Base-by-base conservation (phyloP, 2,888 invertebrate genomes). In the Melanostoma mellinum region DNA sequence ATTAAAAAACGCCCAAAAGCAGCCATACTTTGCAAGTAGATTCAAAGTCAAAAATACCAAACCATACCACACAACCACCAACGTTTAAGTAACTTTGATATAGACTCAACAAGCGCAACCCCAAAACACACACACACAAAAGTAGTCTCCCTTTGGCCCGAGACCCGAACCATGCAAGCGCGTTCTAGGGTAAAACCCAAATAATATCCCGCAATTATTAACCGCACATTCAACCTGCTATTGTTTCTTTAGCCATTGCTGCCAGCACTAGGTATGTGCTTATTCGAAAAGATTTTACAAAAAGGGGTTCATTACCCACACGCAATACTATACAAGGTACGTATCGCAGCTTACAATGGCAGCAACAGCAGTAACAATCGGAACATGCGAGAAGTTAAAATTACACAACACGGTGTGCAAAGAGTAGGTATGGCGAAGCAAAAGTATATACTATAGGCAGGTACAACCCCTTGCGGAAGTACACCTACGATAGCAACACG, bases 301-400 rank as follows among this genome's bases (percentile, higher is more conserved):
- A 84, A 84, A 74, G 84, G 79, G 84, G 84, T 84, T 84, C 84
- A 84, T 84, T 84, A 84, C 84, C 79, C 69, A 84, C 84, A 84
- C 84, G 84, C 84, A 84, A 84, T 79, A 20, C 20, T 20, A 20
- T 20, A 20, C 20, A 20, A 20, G 20, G 20, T 20, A 20, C 20
- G 20, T 20, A 20, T 20, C 20, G 20, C 20, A 20, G 20, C 74
- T 71, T 58, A 55, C 74, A 58, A n/a, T 38, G 32, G 9, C 42
- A 60, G 48, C 63, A 48, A 50, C 63, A 63, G 50, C 48, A 48
- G 69, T 61, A 79, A 84, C 79, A 84, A 84, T 84, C 84, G 79
- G 20, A 84, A 84, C 84, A 84, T 84, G 84, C 84, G 79, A 84
- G 84, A 84, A 84, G 84, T 79, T 84, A 74, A 79, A 84, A 84